These are phyloP conservation scores for Gallinago stenura DNA, from an alignment of 2,797 vertebrate species.

Conservation along the genomic window DNA sequence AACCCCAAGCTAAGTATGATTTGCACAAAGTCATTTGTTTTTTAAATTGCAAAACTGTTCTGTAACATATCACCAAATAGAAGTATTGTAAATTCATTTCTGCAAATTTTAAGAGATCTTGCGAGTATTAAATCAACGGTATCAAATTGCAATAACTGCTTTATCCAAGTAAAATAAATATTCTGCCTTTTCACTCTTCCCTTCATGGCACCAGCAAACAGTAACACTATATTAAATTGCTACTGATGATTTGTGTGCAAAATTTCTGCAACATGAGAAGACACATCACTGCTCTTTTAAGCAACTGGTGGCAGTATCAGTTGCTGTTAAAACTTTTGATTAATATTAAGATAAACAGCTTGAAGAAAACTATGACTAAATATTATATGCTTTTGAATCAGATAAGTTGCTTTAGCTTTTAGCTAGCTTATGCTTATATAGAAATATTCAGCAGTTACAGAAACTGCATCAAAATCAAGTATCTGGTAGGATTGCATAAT, in stretches of 20 bases:
- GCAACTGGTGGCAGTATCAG: not conserved
- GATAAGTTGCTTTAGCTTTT: not conserved
- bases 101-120: not conserved
- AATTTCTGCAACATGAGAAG: not conserved
- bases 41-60: not conserved
- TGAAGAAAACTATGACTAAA: not conserved
- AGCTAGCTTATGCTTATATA: not conserved
- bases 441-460: not conserved
- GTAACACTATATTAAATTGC: not conserved
- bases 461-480: conserved; percentile 1
- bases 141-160: not conserved
- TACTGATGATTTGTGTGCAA: not conserved
- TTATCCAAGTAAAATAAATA: not conserved
- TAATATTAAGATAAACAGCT: not conserved
- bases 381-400: not conserved
- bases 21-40: not conserved
- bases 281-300: not conserved
- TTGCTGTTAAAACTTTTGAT: not conserved
- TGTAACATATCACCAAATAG: not conserved
- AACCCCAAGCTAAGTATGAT: not conserved
- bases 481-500: not conserved
- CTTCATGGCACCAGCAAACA: not conserved
- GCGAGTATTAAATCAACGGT: not conserved
- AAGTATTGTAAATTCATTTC: not conserved
- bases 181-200: not conserved